A percentile compares a stretch with the other conserved stretches of the same genome.
phyloP scores from a whole-genome alignment of 2,113 vertebrate genomes.

The Lagopus muta region DNA sequence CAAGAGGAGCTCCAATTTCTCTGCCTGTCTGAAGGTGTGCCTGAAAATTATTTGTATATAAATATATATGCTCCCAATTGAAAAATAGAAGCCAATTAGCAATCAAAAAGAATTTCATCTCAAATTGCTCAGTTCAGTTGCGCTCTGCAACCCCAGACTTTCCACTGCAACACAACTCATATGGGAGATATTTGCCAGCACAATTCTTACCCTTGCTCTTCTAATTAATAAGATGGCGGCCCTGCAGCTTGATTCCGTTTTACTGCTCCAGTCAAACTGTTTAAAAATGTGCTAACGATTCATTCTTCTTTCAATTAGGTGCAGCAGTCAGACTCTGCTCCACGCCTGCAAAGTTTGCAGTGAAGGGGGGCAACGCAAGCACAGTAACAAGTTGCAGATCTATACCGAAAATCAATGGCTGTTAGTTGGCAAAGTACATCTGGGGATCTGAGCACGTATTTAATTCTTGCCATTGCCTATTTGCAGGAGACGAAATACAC shows the following conservation, averaged over 20 bases:
- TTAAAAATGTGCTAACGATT: background rate
- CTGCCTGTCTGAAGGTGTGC: background rate
- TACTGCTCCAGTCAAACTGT: background rate
- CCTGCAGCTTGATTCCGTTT: background rate
- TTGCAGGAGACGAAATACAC: background rate
- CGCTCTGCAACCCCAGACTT: fast-evolving
- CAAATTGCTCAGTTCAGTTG: background rate
- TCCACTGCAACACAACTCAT: background rate
- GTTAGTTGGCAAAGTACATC: background rate
- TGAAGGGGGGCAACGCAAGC: background rate
- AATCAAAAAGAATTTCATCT: background rate
- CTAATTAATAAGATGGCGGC: background rate
- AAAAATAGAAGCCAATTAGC: background rate
- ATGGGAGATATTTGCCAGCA: background rate
- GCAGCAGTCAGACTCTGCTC: background rate
- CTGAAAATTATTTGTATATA: background rate
- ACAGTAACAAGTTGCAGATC: background rate
- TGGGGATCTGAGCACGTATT: background rate
- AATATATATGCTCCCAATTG: background rate
- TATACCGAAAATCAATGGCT: background rate
- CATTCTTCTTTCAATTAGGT: background rate
- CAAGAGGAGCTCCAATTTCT: background rate
- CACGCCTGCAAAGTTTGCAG: background rate
- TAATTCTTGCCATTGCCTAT: background rate
- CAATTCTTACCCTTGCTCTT: background rate